A percentile compares a stretch with the other conserved stretches of the same genome.
phyloP scores from a whole-genome alignment of 1,140 invertebrate species.

The Melipona quadrifasciata region DNA sequence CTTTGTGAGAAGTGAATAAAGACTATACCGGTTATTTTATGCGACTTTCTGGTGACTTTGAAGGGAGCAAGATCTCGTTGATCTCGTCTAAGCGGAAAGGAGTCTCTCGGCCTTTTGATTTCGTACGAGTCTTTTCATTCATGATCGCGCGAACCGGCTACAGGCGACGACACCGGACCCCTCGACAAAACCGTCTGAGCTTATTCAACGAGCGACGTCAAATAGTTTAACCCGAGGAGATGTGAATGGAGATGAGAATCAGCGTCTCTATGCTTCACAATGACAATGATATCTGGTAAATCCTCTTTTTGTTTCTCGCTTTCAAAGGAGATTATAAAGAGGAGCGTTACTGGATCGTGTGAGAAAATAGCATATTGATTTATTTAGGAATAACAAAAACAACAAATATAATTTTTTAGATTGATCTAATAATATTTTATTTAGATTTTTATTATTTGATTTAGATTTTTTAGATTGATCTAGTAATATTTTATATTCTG shows the following conservation, averaged over 20 bases:
- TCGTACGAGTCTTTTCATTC: conserved; percentile 29
- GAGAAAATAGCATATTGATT: not conserved
- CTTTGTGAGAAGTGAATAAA: not conserved
- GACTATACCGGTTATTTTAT: not conserved
- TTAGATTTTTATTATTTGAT: too few species aligned
- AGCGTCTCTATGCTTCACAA: not conserved
- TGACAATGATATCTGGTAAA: conserved; percentile 34
- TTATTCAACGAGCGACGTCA: conserved; percentile 38
- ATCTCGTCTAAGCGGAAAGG: conserved; percentile 38
- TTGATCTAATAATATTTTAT: too few species aligned
- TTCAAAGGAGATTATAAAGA: not conserved
- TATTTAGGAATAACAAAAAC: not conserved
- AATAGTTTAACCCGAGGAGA: conserved; percentile 25
- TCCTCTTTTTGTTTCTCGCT: not conserved
- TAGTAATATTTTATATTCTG: too few species aligned
- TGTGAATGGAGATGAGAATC: conserved; percentile 43
- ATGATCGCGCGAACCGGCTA: conserved; percentile 6
- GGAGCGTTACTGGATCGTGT: not conserved
- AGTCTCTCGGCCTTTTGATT: conserved; percentile 40
- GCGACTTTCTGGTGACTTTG: not conserved
- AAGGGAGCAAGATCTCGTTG: conserved; percentile 27
- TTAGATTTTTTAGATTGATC: too few species aligned
- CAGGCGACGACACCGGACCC: conserved; percentile 7
- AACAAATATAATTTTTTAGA: too few species aligned
- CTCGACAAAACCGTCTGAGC: conserved; percentile 43